Evolutionary conservation across 2,113 vertebrate species (phyloP).

Genomic region (Vireo altiloquus): DNA sequence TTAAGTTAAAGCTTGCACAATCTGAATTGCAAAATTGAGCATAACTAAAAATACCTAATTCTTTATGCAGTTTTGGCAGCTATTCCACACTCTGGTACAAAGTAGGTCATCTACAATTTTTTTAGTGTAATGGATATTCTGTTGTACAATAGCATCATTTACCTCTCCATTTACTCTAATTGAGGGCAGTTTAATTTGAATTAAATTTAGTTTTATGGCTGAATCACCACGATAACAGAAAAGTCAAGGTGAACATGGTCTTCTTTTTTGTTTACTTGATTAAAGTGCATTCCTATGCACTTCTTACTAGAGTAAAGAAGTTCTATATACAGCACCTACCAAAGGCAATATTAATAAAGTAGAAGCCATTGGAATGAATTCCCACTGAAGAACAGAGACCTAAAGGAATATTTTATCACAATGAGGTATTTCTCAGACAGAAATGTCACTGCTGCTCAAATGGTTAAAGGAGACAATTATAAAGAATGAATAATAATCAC

Average conservation of each 20-base stretch:
- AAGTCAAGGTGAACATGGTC: conserved; percentile 4
- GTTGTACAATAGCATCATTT: conserved; percentile 32
- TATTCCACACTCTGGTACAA: neutral
- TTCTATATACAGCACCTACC: neutral
- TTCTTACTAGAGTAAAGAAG: neutral
- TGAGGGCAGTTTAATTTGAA: conserved; percentile 52
- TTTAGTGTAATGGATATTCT: conserved; percentile 45
- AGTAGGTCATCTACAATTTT: conserved; percentile 1
- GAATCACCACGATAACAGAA: neutral
- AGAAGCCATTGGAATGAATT: neutral
- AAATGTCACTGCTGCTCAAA: neutral
- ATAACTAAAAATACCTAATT: conserved; percentile 5
- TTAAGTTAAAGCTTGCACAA: conserved; percentile 5
- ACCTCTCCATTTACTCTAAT: conserved; percentile 57
- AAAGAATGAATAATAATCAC: neutral
- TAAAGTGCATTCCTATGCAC: neutral
- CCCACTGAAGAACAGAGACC: neutral
- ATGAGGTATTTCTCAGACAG: neutral
- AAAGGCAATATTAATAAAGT: neutral
- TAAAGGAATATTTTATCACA: neutral
- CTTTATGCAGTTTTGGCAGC: conserved; percentile 43
- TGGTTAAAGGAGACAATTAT: neutral
- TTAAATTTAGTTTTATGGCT: conserved; percentile 43
- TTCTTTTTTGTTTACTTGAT: neutral
- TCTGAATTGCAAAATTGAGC: conserved; percentile 26